Conservation (phyloP, 1,140 invertebrate species). For the Harpegnathos saltator region DNA sequence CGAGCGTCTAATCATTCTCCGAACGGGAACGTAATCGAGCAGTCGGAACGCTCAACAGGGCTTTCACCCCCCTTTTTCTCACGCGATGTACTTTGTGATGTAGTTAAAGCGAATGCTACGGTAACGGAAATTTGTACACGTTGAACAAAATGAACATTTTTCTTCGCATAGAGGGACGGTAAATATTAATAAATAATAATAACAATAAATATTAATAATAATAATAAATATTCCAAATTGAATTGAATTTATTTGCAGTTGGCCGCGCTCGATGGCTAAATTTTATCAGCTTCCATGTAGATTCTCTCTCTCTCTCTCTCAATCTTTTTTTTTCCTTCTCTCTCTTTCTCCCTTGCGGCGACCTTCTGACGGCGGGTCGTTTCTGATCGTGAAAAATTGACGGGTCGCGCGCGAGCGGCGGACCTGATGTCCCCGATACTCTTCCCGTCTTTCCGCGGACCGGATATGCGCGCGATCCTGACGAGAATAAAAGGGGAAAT, state of each 20-base stretch:
- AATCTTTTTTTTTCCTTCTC: too few species aligned
- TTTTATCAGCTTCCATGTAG: neutral
- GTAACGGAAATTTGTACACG: too few species aligned
- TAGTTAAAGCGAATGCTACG: too few species aligned
- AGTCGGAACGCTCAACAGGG: neutral
- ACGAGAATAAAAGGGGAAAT: slow-evolving; percentile 21
- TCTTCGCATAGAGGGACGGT: too few species aligned
- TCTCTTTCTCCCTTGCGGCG: neutral
- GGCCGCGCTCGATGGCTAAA: too few species aligned
- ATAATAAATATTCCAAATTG: too few species aligned
- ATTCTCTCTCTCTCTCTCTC: neutral
- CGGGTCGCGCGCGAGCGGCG: neutral
- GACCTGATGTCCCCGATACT: slow-evolving; percentile 26
- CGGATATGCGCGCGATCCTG: slow-evolving; percentile 25
- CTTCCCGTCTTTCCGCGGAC: slow-evolving; percentile 6
- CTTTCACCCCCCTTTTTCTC: too few species aligned
- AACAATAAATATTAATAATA: too few species aligned
- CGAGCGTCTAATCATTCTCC: neutral
- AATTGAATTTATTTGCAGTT: too few species aligned
- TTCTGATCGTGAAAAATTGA: slow-evolving; percentile 25
- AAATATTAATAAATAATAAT: too few species aligned
- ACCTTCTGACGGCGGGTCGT: neutral
- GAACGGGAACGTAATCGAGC: neutral
- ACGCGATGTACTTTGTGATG: neutral
- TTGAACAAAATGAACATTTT: too few species aligned